Conservation (phyloP, 2,113 vertebrate genomes). For the Melanerpes aurifrons region DNA sequence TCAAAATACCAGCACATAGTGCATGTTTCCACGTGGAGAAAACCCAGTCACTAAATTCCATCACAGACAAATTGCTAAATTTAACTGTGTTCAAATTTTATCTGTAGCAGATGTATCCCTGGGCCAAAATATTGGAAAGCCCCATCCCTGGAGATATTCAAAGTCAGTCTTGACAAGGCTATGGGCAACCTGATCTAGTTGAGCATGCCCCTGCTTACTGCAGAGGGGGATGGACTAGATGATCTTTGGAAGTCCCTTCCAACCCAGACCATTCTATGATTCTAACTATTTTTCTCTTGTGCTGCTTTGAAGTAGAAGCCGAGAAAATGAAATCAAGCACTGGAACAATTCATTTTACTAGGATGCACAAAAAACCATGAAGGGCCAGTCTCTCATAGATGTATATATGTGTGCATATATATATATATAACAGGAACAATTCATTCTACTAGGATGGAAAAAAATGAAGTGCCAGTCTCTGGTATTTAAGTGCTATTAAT, state of each 20-base stretch:
- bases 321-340: background rate
- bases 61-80: background rate
- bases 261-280: too few species aligned
- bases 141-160: too few species aligned
- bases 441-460: background rate
- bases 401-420: background rate
- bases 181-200: too few species aligned
- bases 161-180: too few species aligned
- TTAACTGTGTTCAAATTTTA: background rate
- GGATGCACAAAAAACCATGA: background rate
- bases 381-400: background rate
- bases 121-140: background rate
- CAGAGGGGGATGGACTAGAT: too few species aligned
- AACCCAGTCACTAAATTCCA: background rate
- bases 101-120: background rate
- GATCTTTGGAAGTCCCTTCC: too few species aligned
- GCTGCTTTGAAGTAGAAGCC: background rate
- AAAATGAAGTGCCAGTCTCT: background rate
- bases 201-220: too few species aligned
- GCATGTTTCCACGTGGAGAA: background rate
- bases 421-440: background rate
- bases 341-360: background rate
- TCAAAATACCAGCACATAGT: background rate
- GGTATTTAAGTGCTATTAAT: background rate
- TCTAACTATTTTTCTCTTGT: background rate